phyloP scores from a whole-genome alignment of 2,113 vertebrate genomes.

The Spilogale gracilis region DNA sequence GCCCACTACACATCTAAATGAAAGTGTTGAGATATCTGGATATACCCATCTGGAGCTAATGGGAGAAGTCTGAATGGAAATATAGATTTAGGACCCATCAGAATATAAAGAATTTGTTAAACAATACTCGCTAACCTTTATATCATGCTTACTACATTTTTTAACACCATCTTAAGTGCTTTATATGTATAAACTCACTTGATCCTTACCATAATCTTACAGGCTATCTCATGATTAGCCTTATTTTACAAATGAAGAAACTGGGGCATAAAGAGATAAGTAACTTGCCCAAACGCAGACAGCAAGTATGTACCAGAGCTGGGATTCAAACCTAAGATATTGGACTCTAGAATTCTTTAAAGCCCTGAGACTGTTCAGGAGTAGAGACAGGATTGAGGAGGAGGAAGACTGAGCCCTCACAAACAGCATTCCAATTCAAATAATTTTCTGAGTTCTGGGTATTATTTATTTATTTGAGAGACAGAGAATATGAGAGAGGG shows the following conservation, averaged over 20 bases:
- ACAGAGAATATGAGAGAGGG: no score
- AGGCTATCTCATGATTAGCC: neutral
- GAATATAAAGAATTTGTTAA: neutral
- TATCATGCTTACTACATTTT: neutral
- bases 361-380: neutral
- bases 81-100: neutral
- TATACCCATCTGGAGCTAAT: neutral
- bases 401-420: neutral
- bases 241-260: slow-evolving; percentile 61
- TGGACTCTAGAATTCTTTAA: slow-evolving; percentile 53
- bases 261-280: slow-evolving; percentile 27
- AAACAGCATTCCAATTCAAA: slow-evolving; percentile 5
- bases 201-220: slow-evolving; percentile 1
- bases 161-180: slow-evolving; percentile 36
- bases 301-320: slow-evolving; percentile 43
- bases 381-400: neutral
- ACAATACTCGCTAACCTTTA: slow-evolving; percentile 22
- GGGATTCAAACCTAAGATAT: neutral
- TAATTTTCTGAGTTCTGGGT: neutral
- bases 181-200: neutral
- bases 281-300: slow-evolving; percentile 20
- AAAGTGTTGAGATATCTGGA: neutral
- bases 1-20: neutral
- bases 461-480: neutral
- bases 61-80: slow-evolving; percentile 24